Evolutionary conservation across 2,888 invertebrate species (phyloP), one percentile per base, ranked within the genome.

Genomic region (Marasmarcha lunaedactyla): DNA sequence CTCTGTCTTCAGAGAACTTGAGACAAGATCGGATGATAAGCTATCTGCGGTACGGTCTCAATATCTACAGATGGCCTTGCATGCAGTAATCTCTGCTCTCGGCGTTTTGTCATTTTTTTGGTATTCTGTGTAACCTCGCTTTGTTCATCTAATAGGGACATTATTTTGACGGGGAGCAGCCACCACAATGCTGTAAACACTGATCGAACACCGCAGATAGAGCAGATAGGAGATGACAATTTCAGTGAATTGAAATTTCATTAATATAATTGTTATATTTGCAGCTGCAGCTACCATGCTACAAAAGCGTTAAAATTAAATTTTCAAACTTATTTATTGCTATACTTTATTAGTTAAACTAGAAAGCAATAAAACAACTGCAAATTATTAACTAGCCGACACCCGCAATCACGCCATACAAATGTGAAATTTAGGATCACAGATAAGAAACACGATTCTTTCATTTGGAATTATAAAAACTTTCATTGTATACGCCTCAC

Each of bases 61-160:
- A 81, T 81, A 79, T 79, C 79, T 76, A 74, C 81, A 81, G 81
- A 81, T 81, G 81, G 71, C 76, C 77, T 78, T 72, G 71, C 78
- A n/a, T 73, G 59, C 44, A 62, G 67, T 77, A 78, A 78, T 79
- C 77, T 78, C 60, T 62, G 61, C 55, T 50, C 55, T 55, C 55
- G 66, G 66, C 57, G 67, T 77, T 73, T 76, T 68, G 71, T 52
- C 70, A 71, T 71, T 81, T 83, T 20, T 81, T 81, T 79, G 76
- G 67, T 59, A 60, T 63, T 72, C 78, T 76, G 73, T 76, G 78
- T 65, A 78, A 65, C 57, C 59, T 70, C 62, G 63, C 71, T 74
- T 78, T 79, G 78, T 81, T 53, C 45, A 60, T 70, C 63, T 83
- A 83, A 83, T 83, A 76, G 77, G 81, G 77, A 76, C 79, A 78